Evolutionary conservation across 1,140 invertebrate genomes (phyloP).

Genomic region (Drosophila lacertosa): DNA sequence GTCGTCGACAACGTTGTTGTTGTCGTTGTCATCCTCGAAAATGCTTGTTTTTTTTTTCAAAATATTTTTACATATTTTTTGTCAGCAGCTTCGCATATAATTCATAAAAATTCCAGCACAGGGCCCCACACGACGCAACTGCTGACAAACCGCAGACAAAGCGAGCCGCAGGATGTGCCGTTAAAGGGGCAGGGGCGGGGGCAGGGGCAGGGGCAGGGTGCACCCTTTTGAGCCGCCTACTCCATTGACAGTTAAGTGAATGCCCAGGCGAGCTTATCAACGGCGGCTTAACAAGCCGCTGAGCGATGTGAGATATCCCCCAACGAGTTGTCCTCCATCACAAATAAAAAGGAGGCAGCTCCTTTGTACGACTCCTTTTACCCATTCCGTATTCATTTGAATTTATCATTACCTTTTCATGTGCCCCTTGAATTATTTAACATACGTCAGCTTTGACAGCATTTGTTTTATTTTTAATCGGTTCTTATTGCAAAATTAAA

Average conservation of each 20-base stretch:
- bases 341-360: not conserved
- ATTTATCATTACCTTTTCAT: constrained; percentile 1
- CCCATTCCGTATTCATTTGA: not conserved
- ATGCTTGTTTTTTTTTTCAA: constrained; percentile 46
- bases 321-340: not conserved
- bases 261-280: constrained; percentile 41
- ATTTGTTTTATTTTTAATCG: not conserved
- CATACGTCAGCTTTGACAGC: not conserved
- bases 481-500: not conserved
- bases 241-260: constrained; percentile 48
- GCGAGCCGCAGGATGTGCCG: constrained; percentile 57
- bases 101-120: constrained; percentile 73
- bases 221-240: constrained; percentile 32
- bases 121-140: constrained; percentile 59
- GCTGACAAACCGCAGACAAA: constrained; percentile 72
- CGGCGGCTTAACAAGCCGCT: constrained; percentile 24
- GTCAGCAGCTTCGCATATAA: constrained; percentile 63
- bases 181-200: not conserved
- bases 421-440: not conserved
- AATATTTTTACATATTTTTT: constrained; percentile 75
- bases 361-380: not conserved
- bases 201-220: not conserved
- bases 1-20: constrained; percentile 42
- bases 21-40: constrained; percentile 51
- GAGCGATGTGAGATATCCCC: constrained; percentile 5